Evolutionary conservation across 2,797 vertebrate species (phyloP).

Genomic region (Ctenosaura bakeri): DNA sequence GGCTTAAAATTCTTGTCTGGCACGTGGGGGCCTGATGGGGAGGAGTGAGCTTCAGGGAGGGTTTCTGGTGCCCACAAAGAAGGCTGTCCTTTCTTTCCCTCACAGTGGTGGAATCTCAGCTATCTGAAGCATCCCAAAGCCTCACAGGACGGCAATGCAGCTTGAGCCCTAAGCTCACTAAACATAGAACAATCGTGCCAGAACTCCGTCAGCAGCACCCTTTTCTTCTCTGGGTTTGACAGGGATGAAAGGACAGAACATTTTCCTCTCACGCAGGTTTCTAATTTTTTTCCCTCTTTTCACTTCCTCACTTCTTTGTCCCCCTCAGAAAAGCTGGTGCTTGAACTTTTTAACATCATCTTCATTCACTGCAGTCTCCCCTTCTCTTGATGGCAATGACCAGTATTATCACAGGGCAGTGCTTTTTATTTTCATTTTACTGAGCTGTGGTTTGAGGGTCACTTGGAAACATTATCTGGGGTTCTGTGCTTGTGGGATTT

Average conservation of each 20-base stretch:
- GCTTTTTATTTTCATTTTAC: not conserved
- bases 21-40: slow-evolving; percentile 59
- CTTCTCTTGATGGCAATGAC: not conserved
- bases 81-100: slow-evolving; percentile 63
- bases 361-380: not conserved
- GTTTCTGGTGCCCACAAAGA: slow-evolving; percentile 66
- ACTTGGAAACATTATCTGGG: not conserved
- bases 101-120: slow-evolving; percentile 75
- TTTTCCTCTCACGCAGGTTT: not conserved
- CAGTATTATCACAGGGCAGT: too few relatives aligned
- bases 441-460: not conserved
- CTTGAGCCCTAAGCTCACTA: slow-evolving; percentile 52
- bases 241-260: not conserved
- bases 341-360: not conserved
- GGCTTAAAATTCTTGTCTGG: slow-evolving; percentile 76
- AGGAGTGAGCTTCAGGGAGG: slow-evolving; percentile 29
- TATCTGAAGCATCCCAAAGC: slow-evolving; percentile 73
- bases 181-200: not conserved
- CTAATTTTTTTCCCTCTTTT: not conserved
- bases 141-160: slow-evolving; percentile 52
- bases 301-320: not conserved
- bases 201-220: not conserved
- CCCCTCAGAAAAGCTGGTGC: not conserved
- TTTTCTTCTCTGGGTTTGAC: not conserved
- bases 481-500: not conserved